A percentile compares a stretch with the other conserved stretches of the same genome.
phyloP scores from a whole-genome alignment of 35 echinoderm and acorn worm species.

The Acanthaster planci region DNA sequence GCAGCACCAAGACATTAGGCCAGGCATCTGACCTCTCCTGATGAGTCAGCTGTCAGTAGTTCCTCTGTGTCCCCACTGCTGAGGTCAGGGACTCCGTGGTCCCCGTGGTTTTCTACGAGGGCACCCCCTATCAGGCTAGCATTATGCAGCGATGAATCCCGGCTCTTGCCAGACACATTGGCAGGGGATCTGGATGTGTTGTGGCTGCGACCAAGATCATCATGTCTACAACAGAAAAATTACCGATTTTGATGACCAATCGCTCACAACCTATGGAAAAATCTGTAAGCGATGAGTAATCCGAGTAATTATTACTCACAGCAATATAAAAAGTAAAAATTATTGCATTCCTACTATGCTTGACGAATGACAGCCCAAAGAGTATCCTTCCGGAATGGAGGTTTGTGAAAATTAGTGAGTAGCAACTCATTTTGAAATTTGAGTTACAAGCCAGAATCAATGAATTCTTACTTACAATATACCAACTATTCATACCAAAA shows the following conservation, averaged over 20 bases:
- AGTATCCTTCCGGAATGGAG: too few relatives aligned
- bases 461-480: too few relatives aligned
- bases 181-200: not conserved
- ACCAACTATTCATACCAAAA: too few relatives aligned
- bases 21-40: constrained; percentile 20
- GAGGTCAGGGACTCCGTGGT: constrained; percentile 8
- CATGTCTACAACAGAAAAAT: not conserved
- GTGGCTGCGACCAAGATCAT: not conserved
- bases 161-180: not conserved
- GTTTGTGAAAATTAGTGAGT: too few relatives aligned
- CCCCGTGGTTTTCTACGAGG: not conserved
- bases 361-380: too few relatives aligned
- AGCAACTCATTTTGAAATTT: constrained; percentile 30
- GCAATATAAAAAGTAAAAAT: too few relatives aligned
- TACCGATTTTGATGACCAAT: too few relatives aligned
- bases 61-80: constrained; percentile 77
- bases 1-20: too few relatives aligned
- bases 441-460: not conserved
- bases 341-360: too few relatives aligned
- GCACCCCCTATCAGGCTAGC: constrained; percentile 11
- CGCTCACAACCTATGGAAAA: too few relatives aligned
- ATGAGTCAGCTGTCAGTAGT: constrained; percentile 36
- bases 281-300: too few relatives aligned
- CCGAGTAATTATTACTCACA: too few relatives aligned
- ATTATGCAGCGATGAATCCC: not conserved